A percentile compares a stretch with the other conserved stretches of the same genome.
phyloP scores from a whole-genome alignment of 1,140 invertebrate genomes.

The Whitmania pigra region DNA sequence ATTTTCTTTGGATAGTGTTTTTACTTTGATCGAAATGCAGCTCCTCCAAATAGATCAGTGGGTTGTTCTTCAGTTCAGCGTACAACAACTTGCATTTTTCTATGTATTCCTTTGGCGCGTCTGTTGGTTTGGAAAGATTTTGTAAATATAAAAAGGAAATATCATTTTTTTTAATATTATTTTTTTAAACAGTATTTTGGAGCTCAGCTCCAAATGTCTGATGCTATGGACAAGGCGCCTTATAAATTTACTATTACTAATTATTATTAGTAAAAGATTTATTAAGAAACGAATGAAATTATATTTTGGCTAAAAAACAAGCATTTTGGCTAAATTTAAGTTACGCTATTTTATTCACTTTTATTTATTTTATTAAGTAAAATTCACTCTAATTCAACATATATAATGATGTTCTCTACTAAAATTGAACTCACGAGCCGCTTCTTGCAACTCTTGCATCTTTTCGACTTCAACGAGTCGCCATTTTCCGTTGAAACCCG shows the following conservation, averaged over 20 bases:
- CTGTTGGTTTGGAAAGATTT: not conserved
- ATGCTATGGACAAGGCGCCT: too few species aligned
- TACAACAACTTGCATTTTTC: not conserved
- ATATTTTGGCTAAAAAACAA: too few species aligned
- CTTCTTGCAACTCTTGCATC: constrained; percentile 2
- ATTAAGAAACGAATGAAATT: too few species aligned
- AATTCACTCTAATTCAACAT: not conserved
- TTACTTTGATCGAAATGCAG: not conserved
- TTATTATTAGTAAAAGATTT: too few species aligned
- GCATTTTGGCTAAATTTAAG: too few species aligned
- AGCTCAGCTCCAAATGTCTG: too few species aligned
- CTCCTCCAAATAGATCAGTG: not conserved
- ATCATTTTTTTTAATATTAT: too few species aligned
- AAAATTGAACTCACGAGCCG: not conserved
- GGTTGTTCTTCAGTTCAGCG: not conserved
- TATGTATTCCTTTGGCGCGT: not conserved
- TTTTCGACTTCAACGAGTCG: not conserved
- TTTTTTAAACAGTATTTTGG: too few species aligned
- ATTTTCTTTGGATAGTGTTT: not conserved
- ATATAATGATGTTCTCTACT: not conserved
- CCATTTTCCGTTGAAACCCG: constrained; percentile 1
- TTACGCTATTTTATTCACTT: too few species aligned
- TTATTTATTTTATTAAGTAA: too few species aligned
- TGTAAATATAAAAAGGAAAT: too few species aligned
- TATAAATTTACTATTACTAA: too few species aligned